Conservation (phyloP, 2,888 invertebrate genomes). For the Herminia tarsipennalis region DNA sequence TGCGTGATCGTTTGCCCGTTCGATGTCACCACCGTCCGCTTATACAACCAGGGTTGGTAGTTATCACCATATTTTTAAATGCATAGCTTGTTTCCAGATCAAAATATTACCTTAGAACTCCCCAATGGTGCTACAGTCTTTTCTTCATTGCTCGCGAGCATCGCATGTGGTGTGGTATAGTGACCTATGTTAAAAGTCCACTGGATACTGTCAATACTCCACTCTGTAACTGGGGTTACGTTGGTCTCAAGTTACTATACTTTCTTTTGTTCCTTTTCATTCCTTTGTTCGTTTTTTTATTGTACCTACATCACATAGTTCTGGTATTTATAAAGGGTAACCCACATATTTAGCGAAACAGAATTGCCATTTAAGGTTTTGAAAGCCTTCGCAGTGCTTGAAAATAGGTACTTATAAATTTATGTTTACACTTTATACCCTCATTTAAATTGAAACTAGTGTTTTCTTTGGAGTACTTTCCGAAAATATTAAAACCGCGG, state of each 20-base stretch:
- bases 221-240: conserved; percentile 93
- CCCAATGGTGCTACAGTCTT: conserved; percentile 88
- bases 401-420: too few relatives aligned
- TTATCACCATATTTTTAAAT: conserved; percentile 6
- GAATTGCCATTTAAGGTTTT: too few relatives aligned
- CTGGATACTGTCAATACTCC: conserved; percentile 95
- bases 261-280: not conserved
- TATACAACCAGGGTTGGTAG: conserved; percentile 93
- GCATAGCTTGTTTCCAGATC: conserved; percentile 61
- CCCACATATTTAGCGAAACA: too few relatives aligned
- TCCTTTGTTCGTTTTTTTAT: not conserved
- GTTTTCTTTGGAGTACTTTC: too few relatives aligned
- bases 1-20: conserved; percentile 93
- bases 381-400: too few relatives aligned
- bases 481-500: too few relatives aligned
- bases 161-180: conserved; percentile 91
- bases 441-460: too few relatives aligned
- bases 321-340: too few relatives aligned
- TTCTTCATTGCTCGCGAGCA: conserved; percentile 90
- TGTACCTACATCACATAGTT: not conserved
- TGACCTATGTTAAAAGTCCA: conserved; percentile 92
- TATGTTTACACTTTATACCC: too few relatives aligned
- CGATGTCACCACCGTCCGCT: conserved; percentile 93
- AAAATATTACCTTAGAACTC: conserved; percentile 73
- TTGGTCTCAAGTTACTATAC: conserved; percentile 13